Base-by-base conservation (phyloP, 2,888 invertebrate species). In the Anthrax anthrax region DNA sequence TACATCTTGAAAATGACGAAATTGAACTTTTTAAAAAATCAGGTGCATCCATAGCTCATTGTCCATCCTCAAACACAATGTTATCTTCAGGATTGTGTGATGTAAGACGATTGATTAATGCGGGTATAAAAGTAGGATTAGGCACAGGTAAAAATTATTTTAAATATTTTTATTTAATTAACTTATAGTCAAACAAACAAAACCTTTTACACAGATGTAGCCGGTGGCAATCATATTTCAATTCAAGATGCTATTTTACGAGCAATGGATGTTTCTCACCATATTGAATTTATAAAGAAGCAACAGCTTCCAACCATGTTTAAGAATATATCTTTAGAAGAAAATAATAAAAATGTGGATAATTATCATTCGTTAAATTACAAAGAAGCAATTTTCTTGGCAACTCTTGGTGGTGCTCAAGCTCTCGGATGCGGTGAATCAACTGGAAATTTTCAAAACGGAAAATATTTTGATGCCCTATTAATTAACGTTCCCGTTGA, bases 401-500 rank as follows among this genome's bases (percentile, higher is more conserved):
- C 89, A 14, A 94, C 92, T 2, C 65, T 89, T 43, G 90, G 91
- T 17, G 90, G 92, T 8, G 89, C 89, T 48, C 74, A 72, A 84
- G 91, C 86, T 19, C 70, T 92, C 37, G 73, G 77, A 3, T 60
- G 91, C 52, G 80, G 80, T n/a, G 63, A 80, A 38, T 70, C 76
- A 57, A 78, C 85, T 43, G 92, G 92, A 16, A 89, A 81, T 67
- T 87, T 94, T 57, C 70, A 74, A 54, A 63, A 76, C 6, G 88
- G 86, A 18, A 91, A 92, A 63, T 79, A 86, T 47, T 90, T 94
- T 57, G 94, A 94, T 70, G 91, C 90, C 0, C 67, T 94, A 0
- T 56, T 89, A 1, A 69, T 92, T 29, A 82, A 89, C 57, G 71
- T 81, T 10, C 70, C 72, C 4, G 63, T 76, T 18, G 76, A 78